These are phyloP conservation scores for Tetramorium parvispinum DNA, from an alignment of 1,140 invertebrate genomes.

Conservation along the genomic window DNA sequence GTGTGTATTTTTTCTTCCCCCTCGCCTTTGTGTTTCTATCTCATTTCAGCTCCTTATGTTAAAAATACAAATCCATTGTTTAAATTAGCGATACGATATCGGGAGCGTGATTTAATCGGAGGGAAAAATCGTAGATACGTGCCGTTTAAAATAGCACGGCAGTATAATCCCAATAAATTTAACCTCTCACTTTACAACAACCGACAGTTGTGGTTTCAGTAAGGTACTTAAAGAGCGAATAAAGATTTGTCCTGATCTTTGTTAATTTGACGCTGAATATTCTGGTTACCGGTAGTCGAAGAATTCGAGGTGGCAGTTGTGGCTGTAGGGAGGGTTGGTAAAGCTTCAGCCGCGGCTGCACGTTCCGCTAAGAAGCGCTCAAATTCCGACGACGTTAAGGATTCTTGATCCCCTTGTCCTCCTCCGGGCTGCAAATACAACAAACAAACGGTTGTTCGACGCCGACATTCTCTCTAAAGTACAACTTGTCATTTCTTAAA, in stretches of 20 bases:
- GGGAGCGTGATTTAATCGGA: constrained; percentile 48
- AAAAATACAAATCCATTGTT: constrained; percentile 46
- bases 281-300: constrained; percentile 73
- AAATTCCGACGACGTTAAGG: constrained; percentile 95
- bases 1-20: constrained; percentile 26
- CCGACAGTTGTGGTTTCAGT: not conserved
- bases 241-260: constrained; percentile 85
- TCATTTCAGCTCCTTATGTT: constrained; percentile 55
- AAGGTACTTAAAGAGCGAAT: constrained; percentile 82
- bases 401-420: constrained; percentile 83
- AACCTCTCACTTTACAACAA: constrained; percentile 36
- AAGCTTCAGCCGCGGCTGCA: constrained; percentile 92
- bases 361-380: constrained; percentile 96
- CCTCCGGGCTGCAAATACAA: constrained; percentile 74
- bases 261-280: constrained; percentile 81
- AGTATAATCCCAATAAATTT: constrained; percentile 10
- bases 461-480: constrained; percentile 18
- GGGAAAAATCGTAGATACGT: constrained; percentile 25
- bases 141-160: constrained; percentile 32
- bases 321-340: constrained; percentile 84
- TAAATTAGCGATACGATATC: constrained; percentile 39
- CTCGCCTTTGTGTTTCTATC: constrained; percentile 10
- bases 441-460: constrained; percentile 13
- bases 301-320: constrained; percentile 75
- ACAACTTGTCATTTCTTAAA: constrained; percentile 1